These are phyloP conservation scores for Psylliodes chrysocephalus DNA, from an alignment of 2,888 invertebrate genomes.

Conservation along the genomic window DNA sequence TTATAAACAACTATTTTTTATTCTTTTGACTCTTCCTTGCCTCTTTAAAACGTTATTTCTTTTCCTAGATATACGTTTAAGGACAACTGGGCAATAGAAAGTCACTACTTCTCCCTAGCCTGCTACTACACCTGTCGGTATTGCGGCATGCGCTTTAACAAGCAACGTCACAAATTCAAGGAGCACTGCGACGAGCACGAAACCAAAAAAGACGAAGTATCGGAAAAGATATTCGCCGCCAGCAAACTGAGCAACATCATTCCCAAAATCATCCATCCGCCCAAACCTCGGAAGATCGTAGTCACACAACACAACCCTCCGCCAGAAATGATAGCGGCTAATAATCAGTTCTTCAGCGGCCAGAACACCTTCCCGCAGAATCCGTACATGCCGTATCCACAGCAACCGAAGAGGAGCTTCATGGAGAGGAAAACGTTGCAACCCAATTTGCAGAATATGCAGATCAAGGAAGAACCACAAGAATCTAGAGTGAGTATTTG, in stretches of 20 bases:
- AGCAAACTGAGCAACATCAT: constrained; percentile 55
- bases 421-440: constrained; percentile 36
- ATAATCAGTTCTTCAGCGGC: constrained; percentile 24
- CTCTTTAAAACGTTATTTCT: no score
- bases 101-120: constrained; percentile 61
- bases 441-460: constrained; percentile 50
- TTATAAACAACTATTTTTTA: no score
- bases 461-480: constrained; percentile 52
- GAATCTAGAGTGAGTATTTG: constrained; percentile 28
- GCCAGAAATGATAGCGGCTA: constrained; percentile 31
- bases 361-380: constrained; percentile 8
- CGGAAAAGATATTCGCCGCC: constrained; percentile 58
- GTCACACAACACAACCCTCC: constrained; percentile 39
- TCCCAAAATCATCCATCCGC: constrained; percentile 52
- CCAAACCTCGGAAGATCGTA: constrained; percentile 49
- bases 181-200: constrained; percentile 58
- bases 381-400: not conserved
- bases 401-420: constrained; percentile 22
- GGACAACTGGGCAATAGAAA: constrained; percentile 64
- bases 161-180: constrained; percentile 58
- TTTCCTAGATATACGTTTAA: constrained; percentile 58
- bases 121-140: constrained; percentile 62
- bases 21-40: no score
- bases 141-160: constrained; percentile 63
- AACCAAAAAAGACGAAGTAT: constrained; percentile 53